Conservation (phyloP, 2,113 vertebrate species). For the Sebastes schlegelii region DNA sequence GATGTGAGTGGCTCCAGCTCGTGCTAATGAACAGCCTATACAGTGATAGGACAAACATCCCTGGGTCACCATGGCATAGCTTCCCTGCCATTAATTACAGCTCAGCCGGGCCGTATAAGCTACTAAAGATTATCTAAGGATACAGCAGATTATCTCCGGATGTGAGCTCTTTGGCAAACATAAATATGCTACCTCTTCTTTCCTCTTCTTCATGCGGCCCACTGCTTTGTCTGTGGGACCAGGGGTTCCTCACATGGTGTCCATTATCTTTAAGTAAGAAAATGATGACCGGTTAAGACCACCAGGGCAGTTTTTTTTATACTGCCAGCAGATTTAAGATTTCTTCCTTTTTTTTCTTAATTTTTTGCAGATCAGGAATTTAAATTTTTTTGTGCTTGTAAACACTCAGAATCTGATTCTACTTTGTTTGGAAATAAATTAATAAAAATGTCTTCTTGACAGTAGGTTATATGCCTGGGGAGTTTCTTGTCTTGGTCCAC, state of each 20-base stretch:
- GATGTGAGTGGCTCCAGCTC: conserved; percentile 36
- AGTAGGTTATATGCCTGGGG: conserved; percentile 11
- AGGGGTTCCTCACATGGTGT: conserved; percentile 73
- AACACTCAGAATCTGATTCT: conserved; percentile 17
- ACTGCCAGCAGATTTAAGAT: conserved; percentile 42
- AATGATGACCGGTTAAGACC: conserved; percentile 70
- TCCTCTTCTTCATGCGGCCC: conserved; percentile 49
- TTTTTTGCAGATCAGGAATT: conserved; percentile 31
- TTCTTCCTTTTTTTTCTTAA: conserved; percentile 29
- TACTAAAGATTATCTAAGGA: conserved; percentile 75
- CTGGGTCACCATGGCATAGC: conserved; percentile 69
- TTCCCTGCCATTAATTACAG: conserved; percentile 78
- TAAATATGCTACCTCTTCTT: conserved; percentile 73
- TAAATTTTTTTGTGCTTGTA: conserved; percentile 14
- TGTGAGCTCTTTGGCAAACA: conserved; percentile 70
- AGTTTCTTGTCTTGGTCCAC: conserved; percentile 5
- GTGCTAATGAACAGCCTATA: conserved; percentile 49
- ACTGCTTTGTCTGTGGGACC: conserved; percentile 42
- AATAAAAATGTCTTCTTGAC: conserved; percentile 28
- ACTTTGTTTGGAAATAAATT: conserved; percentile 22
- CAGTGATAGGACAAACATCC: conserved; percentile 65
- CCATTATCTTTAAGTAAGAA: conserved; percentile 77
- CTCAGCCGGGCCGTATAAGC: conserved; percentile 63
- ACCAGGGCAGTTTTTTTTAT: conserved; percentile 58
- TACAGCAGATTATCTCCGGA: conserved; percentile 80